Conservation (phyloP, 2,113 vertebrate genomes). For the Neolamprologus ventralis region DNA sequence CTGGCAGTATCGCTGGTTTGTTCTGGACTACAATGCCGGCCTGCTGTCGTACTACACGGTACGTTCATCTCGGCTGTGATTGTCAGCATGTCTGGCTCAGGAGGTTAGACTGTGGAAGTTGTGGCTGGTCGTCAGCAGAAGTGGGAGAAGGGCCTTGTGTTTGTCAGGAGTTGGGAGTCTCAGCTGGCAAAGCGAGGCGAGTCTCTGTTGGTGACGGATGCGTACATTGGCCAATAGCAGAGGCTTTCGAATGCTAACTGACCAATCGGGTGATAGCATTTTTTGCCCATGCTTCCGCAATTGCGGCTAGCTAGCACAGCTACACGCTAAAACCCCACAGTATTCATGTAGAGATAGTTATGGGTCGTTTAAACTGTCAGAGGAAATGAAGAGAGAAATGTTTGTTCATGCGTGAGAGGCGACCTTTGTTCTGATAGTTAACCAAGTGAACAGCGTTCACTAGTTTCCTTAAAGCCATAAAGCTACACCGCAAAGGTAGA, state of each 20-base stretch:
- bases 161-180: slow-evolving; percentile 69
- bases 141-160: slow-evolving; percentile 49
- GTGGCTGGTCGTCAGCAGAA: neutral
- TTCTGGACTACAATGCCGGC: slow-evolving; percentile 93
- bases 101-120: neutral
- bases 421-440: neutral
- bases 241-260: neutral
- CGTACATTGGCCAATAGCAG: slow-evolving; percentile 25
- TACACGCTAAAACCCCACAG: neutral
- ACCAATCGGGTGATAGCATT: slow-evolving; percentile 45
- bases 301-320: slow-evolving; percentile 6
- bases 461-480: neutral
- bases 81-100: accelerated
- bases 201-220: slow-evolving; percentile 20
- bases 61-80: slow-evolving; percentile 24
- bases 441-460: neutral
- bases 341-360: neutral
- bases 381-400: neutral
- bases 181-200: slow-evolving; percentile 55
- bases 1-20: slow-evolving; percentile 98
- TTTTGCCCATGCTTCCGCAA: slow-evolving; percentile 12
- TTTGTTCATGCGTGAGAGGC: accelerated
- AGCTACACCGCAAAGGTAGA: neutral
- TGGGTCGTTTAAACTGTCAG: neutral
- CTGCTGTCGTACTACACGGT: slow-evolving; percentile 97